Evolutionary conservation across 2,888 invertebrate genomes (phyloP).

Genomic region (Plusia festucae): DNA sequence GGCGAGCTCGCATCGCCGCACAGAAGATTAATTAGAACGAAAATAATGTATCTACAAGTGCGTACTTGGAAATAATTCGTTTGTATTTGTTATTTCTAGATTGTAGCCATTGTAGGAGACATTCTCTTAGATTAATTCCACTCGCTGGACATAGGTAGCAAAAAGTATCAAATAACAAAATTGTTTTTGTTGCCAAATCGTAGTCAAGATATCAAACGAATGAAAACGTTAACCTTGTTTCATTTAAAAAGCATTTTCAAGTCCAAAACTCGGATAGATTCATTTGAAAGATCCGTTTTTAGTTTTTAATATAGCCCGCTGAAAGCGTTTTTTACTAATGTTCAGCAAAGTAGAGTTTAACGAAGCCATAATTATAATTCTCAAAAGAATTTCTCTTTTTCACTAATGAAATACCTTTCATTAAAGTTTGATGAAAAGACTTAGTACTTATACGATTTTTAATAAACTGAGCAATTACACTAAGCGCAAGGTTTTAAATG

Average conservation of each 20-base stretch:
- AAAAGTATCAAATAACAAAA: constrained; percentile 45
- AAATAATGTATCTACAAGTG: constrained; percentile 14
- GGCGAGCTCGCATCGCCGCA: constrained; percentile 16
- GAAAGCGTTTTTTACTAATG: constrained; percentile 77
- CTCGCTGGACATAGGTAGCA: constrained; percentile 28
- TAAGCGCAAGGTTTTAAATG: constrained; percentile 17
- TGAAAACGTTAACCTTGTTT: constrained; percentile 26
- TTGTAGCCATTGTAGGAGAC: constrained; percentile 22
- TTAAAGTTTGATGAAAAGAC: constrained; percentile 74
- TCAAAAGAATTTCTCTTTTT: constrained; percentile 76
- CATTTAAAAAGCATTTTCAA: constrained; percentile 27
- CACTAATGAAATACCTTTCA: constrained; percentile 78
- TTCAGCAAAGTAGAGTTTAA: constrained; percentile 81
- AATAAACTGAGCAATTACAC: constrained; percentile 44
- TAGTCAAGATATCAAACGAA: constrained; percentile 31
- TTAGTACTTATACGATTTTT: constrained; percentile 51
- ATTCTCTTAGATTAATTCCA: constrained; percentile 47
- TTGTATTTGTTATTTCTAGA: constrained; percentile 46
- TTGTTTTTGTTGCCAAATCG: constrained; percentile 43
- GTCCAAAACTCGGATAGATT: constrained; percentile 30
- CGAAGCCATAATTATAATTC: constrained; percentile 83
- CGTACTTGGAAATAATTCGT: constrained; percentile 40
- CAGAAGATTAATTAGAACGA: constrained; percentile 44
- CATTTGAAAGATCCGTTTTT: constrained; percentile 70
- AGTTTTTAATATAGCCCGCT: constrained; percentile 77